phyloP scores from a whole-genome alignment of 2,797 vertebrate genomes.

The Pangasius macronema region DNA sequence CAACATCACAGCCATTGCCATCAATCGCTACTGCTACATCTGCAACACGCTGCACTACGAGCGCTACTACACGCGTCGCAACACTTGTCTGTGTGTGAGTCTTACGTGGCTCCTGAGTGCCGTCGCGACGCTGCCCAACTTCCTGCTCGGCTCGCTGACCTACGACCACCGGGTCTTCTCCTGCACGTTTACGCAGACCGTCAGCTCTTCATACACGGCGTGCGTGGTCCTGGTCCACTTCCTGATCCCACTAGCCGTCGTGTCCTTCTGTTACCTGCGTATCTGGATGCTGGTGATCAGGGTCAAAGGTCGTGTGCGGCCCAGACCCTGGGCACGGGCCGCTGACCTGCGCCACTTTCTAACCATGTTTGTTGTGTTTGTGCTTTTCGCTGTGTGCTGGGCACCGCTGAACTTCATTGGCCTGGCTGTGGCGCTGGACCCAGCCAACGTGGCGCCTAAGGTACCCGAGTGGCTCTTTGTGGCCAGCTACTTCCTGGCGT shows the following conservation, averaged over 20 bases:
- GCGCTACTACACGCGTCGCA: slow-evolving; percentile 39
- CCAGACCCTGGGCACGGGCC: slow-evolving; percentile 27
- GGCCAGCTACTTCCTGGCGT: slow-evolving; percentile 56
- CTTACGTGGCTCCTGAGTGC: slow-evolving; percentile 54
- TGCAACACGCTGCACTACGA: slow-evolving; percentile 54
- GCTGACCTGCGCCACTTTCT: slow-evolving; percentile 52
- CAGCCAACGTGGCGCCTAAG: slow-evolving; percentile 39
- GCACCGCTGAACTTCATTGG: slow-evolving; percentile 55
- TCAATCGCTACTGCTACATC: slow-evolving; percentile 60
- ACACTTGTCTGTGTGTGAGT: slow-evolving; percentile 53
- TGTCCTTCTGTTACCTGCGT: slow-evolving; percentile 80
- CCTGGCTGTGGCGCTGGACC: slow-evolving; percentile 50
- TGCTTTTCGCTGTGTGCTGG: slow-evolving; percentile 57
- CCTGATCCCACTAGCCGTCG: slow-evolving; percentile 73
- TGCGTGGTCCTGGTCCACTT: slow-evolving; percentile 76
- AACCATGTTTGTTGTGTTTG: slow-evolving; percentile 59
- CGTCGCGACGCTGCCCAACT: slow-evolving; percentile 53
- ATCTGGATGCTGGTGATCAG: slow-evolving; percentile 80
- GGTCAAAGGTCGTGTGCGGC: slow-evolving; percentile 61
- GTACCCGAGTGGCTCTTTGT: slow-evolving; percentile 54
- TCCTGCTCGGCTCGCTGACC: slow-evolving; percentile 52
- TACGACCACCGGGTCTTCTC: slow-evolving; percentile 53
- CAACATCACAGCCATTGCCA: slow-evolving; percentile 58
- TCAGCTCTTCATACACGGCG: slow-evolving; percentile 52
- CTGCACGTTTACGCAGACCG: slow-evolving; percentile 55